A percentile compares a stretch with the other conserved stretches of the same genome.
phyloP scores from a whole-genome alignment of 2,113 vertebrate genomes.

The Chaenogobius annularis region DNA sequence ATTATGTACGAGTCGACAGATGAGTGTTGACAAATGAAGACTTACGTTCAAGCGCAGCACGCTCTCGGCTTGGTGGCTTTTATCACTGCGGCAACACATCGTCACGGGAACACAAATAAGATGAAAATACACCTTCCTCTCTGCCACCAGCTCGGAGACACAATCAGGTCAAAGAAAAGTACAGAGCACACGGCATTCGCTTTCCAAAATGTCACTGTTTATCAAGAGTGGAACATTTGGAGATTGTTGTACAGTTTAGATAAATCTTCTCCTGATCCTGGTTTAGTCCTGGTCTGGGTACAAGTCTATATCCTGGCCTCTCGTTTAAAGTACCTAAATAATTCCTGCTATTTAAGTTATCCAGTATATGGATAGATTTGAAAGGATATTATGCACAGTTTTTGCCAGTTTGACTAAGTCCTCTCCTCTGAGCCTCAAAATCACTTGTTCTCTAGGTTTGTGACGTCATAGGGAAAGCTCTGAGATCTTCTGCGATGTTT shows the following conservation, averaged over 20 bases:
- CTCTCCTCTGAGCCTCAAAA: too few species aligned
- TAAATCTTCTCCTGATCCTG: background rate
- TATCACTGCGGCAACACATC: constrained; percentile 30
- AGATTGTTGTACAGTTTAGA: background rate
- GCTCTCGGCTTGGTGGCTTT: constrained; percentile 21
- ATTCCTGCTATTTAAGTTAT: too few species aligned
- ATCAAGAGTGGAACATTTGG: constrained; percentile 20
- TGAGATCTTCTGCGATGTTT: too few species aligned
- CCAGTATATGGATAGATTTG: too few species aligned
- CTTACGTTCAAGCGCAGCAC: constrained; percentile 28
- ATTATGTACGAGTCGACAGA: constrained; percentile 15
- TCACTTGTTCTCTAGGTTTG: too few species aligned
- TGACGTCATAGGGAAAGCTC: too few species aligned
- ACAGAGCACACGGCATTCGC: constrained; percentile 14
- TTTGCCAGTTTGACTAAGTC: too few species aligned
- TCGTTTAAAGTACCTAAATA: too few species aligned
- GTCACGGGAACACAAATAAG: constrained; percentile 24
- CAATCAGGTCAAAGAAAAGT: constrained; percentile 49
- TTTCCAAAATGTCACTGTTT: constrained; percentile 41
- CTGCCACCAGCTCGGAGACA: constrained; percentile 53
- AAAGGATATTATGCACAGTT: too few species aligned
- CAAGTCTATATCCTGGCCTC: background rate
- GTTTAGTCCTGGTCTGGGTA: too few species aligned
- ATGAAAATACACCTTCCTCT: constrained; percentile 14
- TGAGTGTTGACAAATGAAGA: constrained; percentile 19